Conservation (phyloP, 2,113 vertebrate species). For the Aspiorhynchus laticeps region DNA sequence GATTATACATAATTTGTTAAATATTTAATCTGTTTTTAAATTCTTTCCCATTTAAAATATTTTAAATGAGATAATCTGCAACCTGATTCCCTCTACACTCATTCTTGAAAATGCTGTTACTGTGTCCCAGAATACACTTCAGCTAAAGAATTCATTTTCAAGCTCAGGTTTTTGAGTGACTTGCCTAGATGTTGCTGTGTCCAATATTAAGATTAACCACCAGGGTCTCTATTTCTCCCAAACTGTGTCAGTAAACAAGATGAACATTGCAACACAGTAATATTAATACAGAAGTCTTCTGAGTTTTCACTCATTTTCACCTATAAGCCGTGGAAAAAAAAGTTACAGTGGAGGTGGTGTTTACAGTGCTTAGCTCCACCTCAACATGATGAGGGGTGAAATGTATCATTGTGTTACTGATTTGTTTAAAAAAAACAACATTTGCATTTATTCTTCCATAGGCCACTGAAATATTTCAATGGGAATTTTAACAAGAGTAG, state of each 20-base stretch:
- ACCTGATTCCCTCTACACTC: neutral
- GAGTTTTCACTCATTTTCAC: too few relatives aligned
- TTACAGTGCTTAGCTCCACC: neutral
- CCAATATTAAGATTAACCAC: neutral
- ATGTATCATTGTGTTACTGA: neutral
- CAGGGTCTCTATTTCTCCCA: neutral
- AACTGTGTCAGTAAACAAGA: neutral
- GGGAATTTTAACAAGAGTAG: conserved; percentile 67
- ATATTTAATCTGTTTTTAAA: neutral
- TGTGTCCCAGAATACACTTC: too few relatives aligned
- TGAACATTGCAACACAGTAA: neutral
- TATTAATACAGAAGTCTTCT: too few relatives aligned
- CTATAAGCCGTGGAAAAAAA: too few relatives aligned
- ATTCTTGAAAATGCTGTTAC: neutral
- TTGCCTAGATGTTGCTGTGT: neutral
- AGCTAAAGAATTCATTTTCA: neutral
- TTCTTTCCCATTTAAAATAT: neutral
- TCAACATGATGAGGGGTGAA: neutral
- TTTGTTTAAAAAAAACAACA: neutral
- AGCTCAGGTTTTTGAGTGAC: neutral
- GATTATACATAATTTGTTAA: too few relatives aligned
- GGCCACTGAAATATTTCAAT: conserved; percentile 72
- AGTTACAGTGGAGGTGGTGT: too few relatives aligned
- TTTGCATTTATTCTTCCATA: conserved; percentile 50
- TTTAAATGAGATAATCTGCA: neutral